Conservation (phyloP, 2,888 invertebrate genomes). For the Thereva unica region DNA sequence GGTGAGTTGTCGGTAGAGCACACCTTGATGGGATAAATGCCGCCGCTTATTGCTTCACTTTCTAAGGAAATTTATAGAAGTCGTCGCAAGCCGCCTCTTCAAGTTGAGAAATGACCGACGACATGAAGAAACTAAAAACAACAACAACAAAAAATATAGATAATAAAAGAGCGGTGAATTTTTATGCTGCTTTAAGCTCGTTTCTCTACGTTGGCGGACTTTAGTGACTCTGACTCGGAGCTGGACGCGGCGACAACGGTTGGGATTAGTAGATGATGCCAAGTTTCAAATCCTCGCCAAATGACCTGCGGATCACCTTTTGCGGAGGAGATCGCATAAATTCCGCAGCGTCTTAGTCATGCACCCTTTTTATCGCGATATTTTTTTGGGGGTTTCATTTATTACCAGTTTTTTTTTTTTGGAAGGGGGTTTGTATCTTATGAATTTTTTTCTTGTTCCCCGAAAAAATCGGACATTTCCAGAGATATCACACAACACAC, state of each 20-base stretch:
- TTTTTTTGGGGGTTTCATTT: conserved; percentile 6
- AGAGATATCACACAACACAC: conserved; percentile 7
- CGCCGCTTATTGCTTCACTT: conserved; percentile 23
- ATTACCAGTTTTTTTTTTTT: conserved; percentile 12
- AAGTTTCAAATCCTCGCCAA: neutral
- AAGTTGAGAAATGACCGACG: conserved; percentile 7
- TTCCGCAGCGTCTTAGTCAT: conserved; percentile 28
- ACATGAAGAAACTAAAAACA: no score
- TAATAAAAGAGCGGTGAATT: neutral
- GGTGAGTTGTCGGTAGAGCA: neutral
- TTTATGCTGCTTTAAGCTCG: conserved; percentile 5
- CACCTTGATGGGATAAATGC: conserved; percentile 6
- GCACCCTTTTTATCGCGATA: conserved; percentile 17
- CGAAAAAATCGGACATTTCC: conserved; percentile 11
- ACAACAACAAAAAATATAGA: no score
- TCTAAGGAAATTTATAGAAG: conserved; percentile 19
- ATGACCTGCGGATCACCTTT: conserved; percentile 14
- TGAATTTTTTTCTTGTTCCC: no score
- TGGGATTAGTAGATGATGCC: no score
- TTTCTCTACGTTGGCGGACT: conserved; percentile 10
- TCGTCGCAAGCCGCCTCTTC: neutral
- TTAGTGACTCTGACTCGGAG: neutral
- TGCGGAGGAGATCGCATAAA: conserved; percentile 11
- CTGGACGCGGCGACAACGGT: neutral
- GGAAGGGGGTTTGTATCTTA: neutral